These are phyloP conservation scores for Drosophila paranaensis DNA, from an alignment of 2,888 invertebrate genomes.

Conservation along the genomic window DNA sequence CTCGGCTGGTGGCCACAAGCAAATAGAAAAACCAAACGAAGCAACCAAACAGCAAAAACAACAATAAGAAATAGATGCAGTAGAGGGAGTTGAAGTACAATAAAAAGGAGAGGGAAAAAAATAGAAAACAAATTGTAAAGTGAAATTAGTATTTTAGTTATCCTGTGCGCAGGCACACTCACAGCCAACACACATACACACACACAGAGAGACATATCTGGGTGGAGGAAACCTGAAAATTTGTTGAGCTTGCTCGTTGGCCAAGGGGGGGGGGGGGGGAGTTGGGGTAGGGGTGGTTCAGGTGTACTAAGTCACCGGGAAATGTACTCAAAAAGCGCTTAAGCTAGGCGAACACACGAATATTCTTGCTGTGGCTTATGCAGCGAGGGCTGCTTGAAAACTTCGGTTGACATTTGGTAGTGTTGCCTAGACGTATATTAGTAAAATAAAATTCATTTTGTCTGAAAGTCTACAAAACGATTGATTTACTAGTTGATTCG, in stretches of 20 bases:
- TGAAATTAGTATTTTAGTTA: conserved; percentile 81
- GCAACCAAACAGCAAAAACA: conserved; percentile 54
- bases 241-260: conserved; percentile 32
- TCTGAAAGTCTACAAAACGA: not conserved
- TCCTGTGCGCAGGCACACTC: conserved; percentile 66
- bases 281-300: conserved; percentile 7
- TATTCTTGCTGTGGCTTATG: conserved; percentile 18
- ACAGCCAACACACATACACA: conserved; percentile 2
- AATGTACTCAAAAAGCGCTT: conserved; percentile 42
- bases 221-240: conserved; percentile 45
- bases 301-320: conserved; percentile 10
- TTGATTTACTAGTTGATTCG: not conserved
- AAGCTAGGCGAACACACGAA: conserved; percentile 36
- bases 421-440: too few relatives aligned
- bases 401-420: not conserved
- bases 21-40: conserved; percentile 67
- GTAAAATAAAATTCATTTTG: too few relatives aligned
- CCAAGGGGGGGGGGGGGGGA: too few relatives aligned
- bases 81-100: conserved; percentile 14
- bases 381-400: conserved; percentile 20
- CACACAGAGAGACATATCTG: not conserved
- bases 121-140: conserved; percentile 76
- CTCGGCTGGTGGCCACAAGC: conserved; percentile 57
- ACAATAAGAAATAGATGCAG: conserved; percentile 47
- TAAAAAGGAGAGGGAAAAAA: conserved; percentile 33